Evolutionary conservation across 2,888 invertebrate species (phyloP), one percentile per base, ranked within the genome.

Genomic region (Hoplodrina ambigua): DNA sequence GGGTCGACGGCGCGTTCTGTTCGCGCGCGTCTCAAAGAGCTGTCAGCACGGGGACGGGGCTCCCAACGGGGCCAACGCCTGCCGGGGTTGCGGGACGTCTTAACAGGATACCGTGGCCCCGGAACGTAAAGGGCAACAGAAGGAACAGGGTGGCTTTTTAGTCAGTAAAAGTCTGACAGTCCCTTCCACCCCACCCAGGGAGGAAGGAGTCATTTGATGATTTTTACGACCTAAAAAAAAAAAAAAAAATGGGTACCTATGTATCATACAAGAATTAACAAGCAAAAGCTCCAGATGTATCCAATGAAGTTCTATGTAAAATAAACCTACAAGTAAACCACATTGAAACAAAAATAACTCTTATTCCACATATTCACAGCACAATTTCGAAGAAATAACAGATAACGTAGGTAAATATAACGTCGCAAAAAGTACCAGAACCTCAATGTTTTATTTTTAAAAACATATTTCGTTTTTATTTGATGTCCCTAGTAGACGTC

Each of bases 391-490:
- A 46, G 13, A 13, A n/a, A 52, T 46, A 5, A 52, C 1, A 5
- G 1, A 3, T 11, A 5, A 7, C 1, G 2, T 4, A 1, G 5
- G 46, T 46, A 46, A 46, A 5, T 17, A 46, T 46, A 46, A 6
- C 3, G 13, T 41, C 0, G n/a, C n/a, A 30, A 19, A 37, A 58
- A 46, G 33, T 59, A 44, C 7, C 25, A 11, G 11, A 44, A 6
- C 11, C 4, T 13, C 10, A n/a, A 46, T 54, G 44, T 58, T n/a
- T n/a, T 58, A 71, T 49, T 65, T 69, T 65, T 73, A 65, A 69
- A 19, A 62, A 53, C 54, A 69, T 44, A 17, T 70, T 53, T 59
- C 56, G n/a, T 63, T 69, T 49, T 63, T 37, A 70, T 80, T 69
- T 73, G 54, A 75, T 73, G 25, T 68, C 44, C 46, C n/a, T 8